Conservation (phyloP, 1,140 invertebrate species). For the Pomphorhynchus laevis region DNA sequence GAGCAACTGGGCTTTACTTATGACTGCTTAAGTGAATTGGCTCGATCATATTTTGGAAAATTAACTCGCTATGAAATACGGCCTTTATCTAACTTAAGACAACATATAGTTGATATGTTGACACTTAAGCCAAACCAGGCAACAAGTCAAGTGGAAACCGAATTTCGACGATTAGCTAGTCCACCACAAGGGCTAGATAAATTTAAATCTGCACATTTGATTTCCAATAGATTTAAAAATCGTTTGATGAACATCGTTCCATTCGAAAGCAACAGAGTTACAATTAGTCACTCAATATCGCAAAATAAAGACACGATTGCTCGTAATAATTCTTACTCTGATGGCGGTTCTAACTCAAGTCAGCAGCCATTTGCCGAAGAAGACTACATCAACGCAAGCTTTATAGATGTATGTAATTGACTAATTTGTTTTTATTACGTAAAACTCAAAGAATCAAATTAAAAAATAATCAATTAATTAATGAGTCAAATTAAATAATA, state of each 20-base stretch:
- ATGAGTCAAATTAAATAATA: too few species aligned
- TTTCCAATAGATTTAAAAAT: slow-evolving; percentile 90
- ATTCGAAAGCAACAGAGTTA: slow-evolving; percentile 22
- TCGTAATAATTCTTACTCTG: too few species aligned
- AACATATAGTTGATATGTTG: too few species aligned
- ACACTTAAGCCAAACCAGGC: too few species aligned
- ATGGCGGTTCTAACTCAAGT: too few species aligned
- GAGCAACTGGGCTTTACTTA: slow-evolving; percentile 99
- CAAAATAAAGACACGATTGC: not conserved
- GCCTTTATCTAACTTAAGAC: too few species aligned
- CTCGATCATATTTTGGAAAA: not conserved
- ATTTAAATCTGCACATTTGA: slow-evolving; percentile 69
- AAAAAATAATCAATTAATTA: too few species aligned
- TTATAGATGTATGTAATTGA: slow-evolving; percentile 47
- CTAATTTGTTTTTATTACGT: slow-evolving; percentile 16
- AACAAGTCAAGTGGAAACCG: too few species aligned
- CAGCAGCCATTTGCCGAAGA: slow-evolving; percentile 65
- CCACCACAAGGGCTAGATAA: too few species aligned
- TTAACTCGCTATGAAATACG: too few species aligned
- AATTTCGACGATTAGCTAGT: too few species aligned
- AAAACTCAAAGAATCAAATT: too few species aligned
- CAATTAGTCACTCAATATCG: not conserved
- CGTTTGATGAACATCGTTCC: slow-evolving; percentile 78
- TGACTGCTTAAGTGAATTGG: slow-evolving; percentile 24
- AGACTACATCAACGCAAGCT: slow-evolving; percentile 93